A percentile compares a stretch with the other conserved stretches of the same genome.
phyloP scores from a whole-genome alignment of 2,797 vertebrate genomes.

The Petrocephalus schoutedeni region DNA sequence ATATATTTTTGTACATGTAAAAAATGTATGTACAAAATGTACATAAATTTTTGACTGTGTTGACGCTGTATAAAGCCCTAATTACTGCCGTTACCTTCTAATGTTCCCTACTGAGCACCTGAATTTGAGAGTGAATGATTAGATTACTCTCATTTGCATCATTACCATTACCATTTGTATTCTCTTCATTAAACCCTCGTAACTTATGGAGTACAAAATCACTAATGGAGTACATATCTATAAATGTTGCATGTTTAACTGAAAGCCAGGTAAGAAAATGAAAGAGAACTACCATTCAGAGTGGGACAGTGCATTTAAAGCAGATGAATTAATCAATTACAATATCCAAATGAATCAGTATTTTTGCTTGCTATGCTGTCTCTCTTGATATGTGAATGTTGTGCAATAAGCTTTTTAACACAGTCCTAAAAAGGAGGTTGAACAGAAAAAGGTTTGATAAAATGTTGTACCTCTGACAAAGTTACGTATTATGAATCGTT shows the following conservation, averaged over 20 bases:
- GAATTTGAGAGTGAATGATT: neutral
- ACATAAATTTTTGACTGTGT: neutral
- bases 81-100: neutral
- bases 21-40: neutral
- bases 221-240: neutral
- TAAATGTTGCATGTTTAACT: neutral
- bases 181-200: neutral
- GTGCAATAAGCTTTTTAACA: neutral
- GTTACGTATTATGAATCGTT: neutral
- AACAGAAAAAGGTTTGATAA: neutral
- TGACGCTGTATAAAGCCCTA: neutral
- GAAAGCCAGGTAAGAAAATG: neutral
- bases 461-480: neutral
- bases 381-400: neutral
- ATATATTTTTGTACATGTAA: neutral
- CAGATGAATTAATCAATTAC: neutral
- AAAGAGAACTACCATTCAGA: neutral
- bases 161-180: neutral
- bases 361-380: slow-evolving; percentile 2
- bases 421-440: neutral
- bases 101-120: neutral
- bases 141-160: neutral
- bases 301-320: neutral
- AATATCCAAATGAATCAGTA: neutral
- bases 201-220: neutral